Conservation (phyloP, 2,113 vertebrate genomes). For the Melanerpes aurifrons region DNA sequence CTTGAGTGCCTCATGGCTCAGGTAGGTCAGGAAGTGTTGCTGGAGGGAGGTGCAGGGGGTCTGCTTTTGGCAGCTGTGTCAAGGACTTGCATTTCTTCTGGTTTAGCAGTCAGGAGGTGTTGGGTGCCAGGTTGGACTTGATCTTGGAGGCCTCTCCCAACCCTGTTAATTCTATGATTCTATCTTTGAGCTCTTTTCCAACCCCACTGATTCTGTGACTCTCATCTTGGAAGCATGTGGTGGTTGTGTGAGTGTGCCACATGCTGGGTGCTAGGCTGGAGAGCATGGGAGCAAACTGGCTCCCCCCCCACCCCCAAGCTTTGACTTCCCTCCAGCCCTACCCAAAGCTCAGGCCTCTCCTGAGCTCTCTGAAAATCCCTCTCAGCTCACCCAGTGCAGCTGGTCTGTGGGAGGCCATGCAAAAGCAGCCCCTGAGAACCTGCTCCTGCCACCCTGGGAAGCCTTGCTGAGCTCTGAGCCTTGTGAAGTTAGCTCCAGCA, state of each 20-base stretch:
- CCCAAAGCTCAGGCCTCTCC: background rate
- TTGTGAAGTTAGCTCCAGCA: background rate
- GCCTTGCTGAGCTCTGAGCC: background rate
- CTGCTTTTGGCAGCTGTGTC: no score
- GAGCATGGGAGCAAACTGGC: background rate
- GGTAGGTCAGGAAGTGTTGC: no score
- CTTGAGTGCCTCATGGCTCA: no score
- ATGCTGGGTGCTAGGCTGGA: background rate
- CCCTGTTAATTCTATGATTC: no score
- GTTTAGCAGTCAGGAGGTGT: no score
- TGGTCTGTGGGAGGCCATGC: background rate
- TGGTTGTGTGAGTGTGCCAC: rapidly evolving
- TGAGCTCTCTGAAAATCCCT: background rate
- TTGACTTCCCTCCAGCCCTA: background rate
- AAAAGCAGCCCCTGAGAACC: background rate
- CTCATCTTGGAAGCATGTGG: background rate
- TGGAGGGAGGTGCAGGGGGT: no score
- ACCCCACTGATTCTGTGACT: background rate
- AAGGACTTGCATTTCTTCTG: no score
- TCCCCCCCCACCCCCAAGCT: no score
- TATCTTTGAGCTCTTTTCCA: no score
- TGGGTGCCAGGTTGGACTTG: no score
- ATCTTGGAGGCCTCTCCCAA: no score
- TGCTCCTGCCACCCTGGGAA: background rate
- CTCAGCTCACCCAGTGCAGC: background rate